Conservation (phyloP, 2,888 invertebrate genomes). For the Mechanitis messenoides region DNA sequence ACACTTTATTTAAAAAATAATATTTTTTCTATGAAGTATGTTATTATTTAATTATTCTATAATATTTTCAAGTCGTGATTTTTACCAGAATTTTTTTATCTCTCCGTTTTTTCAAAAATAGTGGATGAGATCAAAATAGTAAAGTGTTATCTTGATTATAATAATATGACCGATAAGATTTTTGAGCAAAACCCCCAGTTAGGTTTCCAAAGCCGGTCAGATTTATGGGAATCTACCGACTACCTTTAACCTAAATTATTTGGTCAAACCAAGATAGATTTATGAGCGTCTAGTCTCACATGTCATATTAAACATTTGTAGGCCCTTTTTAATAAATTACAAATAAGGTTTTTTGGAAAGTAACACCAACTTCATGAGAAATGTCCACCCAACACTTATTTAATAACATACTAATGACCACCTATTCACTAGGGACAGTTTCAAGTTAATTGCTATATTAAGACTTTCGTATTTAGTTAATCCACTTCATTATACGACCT, state of each 20-base stretch:
- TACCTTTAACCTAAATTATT: background rate
- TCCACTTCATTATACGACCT: conserved; percentile 67
- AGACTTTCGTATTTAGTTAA: conserved; percentile 73
- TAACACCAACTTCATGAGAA: conserved; percentile 34
- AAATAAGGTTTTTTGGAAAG: background rate
- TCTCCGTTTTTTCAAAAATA: too few relatives aligned
- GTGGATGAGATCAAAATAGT: too few relatives aligned
- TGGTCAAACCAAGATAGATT: background rate
- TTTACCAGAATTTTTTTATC: too few relatives aligned
- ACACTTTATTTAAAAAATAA: too few relatives aligned
- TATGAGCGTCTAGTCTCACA: background rate
- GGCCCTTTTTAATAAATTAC: background rate
- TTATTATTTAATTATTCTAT: too few relatives aligned
- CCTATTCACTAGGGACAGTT: conserved; percentile 69
- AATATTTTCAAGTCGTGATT: too few relatives aligned
- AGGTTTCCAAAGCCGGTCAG: background rate
- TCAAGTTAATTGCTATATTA: conserved; percentile 71
- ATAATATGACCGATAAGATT: background rate
- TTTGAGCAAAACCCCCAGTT: background rate
- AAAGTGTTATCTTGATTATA: background rate
- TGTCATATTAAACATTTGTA: too few relatives aligned
- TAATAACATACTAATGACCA: conserved; percentile 72
- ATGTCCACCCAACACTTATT: conserved; percentile 51
- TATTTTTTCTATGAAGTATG: too few relatives aligned
- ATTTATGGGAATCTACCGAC: background rate